These are phyloP conservation scores for Prinia subflava DNA, from an alignment of 2,113 vertebrate genomes.

Conservation along the genomic window DNA sequence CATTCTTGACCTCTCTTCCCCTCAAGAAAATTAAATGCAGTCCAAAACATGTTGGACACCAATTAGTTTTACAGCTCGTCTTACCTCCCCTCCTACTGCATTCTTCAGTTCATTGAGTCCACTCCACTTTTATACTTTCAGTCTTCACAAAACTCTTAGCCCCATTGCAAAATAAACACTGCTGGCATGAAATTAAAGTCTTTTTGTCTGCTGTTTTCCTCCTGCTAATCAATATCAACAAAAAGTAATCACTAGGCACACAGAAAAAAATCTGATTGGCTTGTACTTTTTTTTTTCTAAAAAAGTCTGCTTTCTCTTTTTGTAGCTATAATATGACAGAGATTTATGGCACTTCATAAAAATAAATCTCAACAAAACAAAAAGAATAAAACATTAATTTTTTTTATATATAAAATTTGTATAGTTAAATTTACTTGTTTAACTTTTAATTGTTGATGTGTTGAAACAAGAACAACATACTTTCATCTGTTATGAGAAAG, in stretches of 20 bases:
- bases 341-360: neutral
- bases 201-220: conserved; percentile 22
- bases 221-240: neutral
- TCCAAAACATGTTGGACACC: conserved; percentile 71
- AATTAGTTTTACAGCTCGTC: conserved; percentile 75
- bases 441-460: neutral
- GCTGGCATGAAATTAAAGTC: conserved; percentile 29
- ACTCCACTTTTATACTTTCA: neutral
- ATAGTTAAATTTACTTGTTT: neutral
- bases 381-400: neutral
- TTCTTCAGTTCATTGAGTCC: conserved; percentile 67
- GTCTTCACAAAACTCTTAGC: neutral
- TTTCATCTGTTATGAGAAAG: neutral
- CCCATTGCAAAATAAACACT: conserved; percentile 30
- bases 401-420: neutral
- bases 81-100: conserved; percentile 61
- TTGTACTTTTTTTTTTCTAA: neutral
- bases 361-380: neutral
- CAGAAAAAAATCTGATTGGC: neutral
- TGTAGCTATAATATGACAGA: neutral
- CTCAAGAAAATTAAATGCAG: conserved; percentile 78
- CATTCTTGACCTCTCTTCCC: conserved; percentile 80
- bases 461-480: neutral
- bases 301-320: neutral
- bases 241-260: neutral